Conservation (phyloP, 2,113 vertebrate genomes). For the Leucosticte australis region DNA sequence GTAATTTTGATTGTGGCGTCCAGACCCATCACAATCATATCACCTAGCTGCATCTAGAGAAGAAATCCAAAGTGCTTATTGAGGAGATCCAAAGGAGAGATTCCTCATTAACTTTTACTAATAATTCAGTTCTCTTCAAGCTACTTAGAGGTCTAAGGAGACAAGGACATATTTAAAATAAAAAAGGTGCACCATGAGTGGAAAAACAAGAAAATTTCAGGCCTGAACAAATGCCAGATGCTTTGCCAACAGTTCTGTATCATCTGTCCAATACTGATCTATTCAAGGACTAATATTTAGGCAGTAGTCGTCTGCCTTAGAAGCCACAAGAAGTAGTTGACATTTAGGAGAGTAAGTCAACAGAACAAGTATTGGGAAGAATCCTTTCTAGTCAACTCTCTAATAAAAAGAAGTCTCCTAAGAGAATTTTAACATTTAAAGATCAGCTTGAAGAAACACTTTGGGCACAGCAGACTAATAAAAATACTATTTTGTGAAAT, state of each 20-base stretch:
- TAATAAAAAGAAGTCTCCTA: slow-evolving; percentile 32
- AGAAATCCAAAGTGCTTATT: neutral
- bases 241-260: neutral
- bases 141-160: neutral
- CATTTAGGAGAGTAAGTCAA: slow-evolving; percentile 41
- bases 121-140: neutral
- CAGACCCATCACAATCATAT: neutral
- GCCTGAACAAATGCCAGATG: neutral
- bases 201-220: neutral
- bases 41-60: neutral
- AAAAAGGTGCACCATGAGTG: neutral
- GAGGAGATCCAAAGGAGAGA: neutral
- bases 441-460: slow-evolving; percentile 13
- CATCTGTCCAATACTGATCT: neutral
- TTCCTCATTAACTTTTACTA: neutral
- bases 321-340: neutral
- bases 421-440: slow-evolving; percentile 47
- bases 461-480: neutral
- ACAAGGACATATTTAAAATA: neutral
- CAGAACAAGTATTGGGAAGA: neutral
- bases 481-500: slow-evolving; percentile 15
- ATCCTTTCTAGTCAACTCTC: neutral
- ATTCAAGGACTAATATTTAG: neutral
- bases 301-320: neutral
- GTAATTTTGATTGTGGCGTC: neutral